Base-by-base conservation (phyloP, 2,113 vertebrate species). In the Emydura subglobosa region DNA sequence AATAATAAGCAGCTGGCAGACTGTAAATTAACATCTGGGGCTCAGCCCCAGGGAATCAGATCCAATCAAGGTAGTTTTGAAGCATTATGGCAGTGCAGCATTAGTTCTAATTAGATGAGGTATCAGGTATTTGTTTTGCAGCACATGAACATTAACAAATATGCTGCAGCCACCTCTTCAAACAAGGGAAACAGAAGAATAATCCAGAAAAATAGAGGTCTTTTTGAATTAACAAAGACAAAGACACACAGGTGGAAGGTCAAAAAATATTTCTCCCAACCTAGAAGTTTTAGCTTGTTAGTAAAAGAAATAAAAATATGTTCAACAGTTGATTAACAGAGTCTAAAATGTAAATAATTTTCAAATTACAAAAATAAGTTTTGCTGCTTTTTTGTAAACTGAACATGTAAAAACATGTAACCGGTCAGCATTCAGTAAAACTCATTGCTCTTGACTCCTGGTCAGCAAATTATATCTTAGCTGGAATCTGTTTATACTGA, bases 21-120 rank as follows among this genome's bases (percentile, higher is more conserved):
- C 79, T 87, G 51, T 12, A 95, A 98, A 97, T 95, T 95, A 96
- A 95, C 93, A 95, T 92, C 92, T 98, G 94, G 88, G 97, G 95
- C 93, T 95, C 85, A 92, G 92, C 86, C 86, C 87, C 44, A 44
- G 84, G 85, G 95, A 97, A 92, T 93, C 61, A 96, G 53, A 91
- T 31, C 34, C 81, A n/a, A 34, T 72, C 68, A 74, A 95, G 53
- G 49, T 44, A 25, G 79, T 87, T 97, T 79, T 96, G 87, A 88
- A 97, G 47, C 42, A 7, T 80, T 88, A 92, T 16, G 78, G 82
- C 74, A 83, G 13, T 34, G 74, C 9, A 85, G 59, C 72, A 68
- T 82, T 88, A 78, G 50, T 76, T 93, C 21, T 81, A 91, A 91
- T 65, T 65, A 68, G 34, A 24, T 81, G 85, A 88, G 93, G 88